A percentile compares a stretch with the other conserved stretches of the same genome.
Evolutionary conservation across 2,113 vertebrate genomes (phyloP).

Genomic region (Eptesicus fuscus): DNA sequence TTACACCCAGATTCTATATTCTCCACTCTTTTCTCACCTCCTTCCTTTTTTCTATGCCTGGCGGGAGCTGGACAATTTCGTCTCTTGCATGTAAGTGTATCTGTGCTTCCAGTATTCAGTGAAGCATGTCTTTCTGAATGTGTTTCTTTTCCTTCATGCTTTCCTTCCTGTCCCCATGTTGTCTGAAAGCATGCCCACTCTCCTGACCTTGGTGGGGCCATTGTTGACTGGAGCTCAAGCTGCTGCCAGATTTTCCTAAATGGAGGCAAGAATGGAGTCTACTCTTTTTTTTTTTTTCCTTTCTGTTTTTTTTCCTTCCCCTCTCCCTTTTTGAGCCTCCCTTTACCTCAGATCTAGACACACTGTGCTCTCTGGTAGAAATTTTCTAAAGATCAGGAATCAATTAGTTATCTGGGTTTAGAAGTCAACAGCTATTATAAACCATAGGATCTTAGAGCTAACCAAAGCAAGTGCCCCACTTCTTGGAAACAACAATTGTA

Average conservation of each 20-base stretch:
- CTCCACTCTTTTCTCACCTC: constrained; percentile 82
- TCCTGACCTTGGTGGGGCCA: not conserved
- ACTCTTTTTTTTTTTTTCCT: not conserved
- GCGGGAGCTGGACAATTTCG: constrained; percentile 84
- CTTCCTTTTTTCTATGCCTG: constrained; percentile 85
- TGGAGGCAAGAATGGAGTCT: constrained; percentile 17
- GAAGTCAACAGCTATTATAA: not conserved
- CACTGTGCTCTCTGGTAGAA: constrained; percentile 31
- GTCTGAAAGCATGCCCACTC: not conserved
- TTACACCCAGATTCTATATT: constrained; percentile 80
- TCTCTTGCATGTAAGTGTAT: constrained; percentile 87
- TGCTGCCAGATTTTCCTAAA: constrained; percentile 41
- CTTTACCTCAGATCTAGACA: not conserved
- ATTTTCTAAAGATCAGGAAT: constrained; percentile 3
- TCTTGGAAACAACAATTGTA: not conserved
- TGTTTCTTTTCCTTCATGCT: constrained; percentile 38
- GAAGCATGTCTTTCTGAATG: constrained; percentile 21
- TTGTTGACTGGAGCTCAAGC: not conserved
- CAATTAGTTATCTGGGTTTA: not conserved
- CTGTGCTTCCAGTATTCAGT: constrained; percentile 68
- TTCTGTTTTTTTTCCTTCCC: not conserved
- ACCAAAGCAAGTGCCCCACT: not conserved
- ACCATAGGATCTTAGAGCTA: not conserved
- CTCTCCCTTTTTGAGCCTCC: not conserved
- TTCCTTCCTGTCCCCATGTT: constrained; percentile 7